Evolutionary conservation across 1,140 invertebrate species (phyloP), one percentile per base, ranked within the genome.

Genomic region (Caenorhabditis latens): DNA sequence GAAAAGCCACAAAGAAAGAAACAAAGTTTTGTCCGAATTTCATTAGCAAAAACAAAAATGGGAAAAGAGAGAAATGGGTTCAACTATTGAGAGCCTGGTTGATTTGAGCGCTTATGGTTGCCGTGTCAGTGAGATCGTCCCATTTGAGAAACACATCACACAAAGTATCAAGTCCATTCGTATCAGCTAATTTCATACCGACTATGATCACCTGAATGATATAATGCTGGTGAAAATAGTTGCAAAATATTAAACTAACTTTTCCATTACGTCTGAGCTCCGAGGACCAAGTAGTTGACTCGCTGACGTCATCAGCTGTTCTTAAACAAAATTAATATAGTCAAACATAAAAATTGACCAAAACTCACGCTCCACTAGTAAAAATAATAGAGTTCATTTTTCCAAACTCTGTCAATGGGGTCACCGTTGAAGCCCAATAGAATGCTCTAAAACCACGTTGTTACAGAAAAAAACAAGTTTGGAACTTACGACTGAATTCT

Each of bases 111-210:
- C 42, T 46, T 16, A 75, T 46, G 19, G 67, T 75, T 75, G 21
- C 43, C 9, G 40, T 75, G 46, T 46, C 19, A 2, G 67, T 46
- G 1, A 48, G 46, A 48, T 75, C 67, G 3, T 75, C 67, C 67
- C 67, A 75, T 21, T 75, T 48, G 21, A 75, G 42, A n/a, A 75
- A 42, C n/a, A 48, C 43, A 75, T 75, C 67, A 75, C 67, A 75
- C 7, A 75, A 14, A 24, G 42, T 46, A 42, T 48, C 19, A 5
- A 75, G 9, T 7, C 42, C 42, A n/a, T 11, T 48, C 3, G 43
- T 24, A 13, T 48, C 43, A 4, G 42, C 9, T 9, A 75, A 16
- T 11, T 75, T 43, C 14, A 75, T 9, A 6, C 67, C 67, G 7
- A 75, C 67, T 5, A 75, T 46, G 19, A 75, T 75, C n/a, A 75